Evolutionary conservation across 2,797 vertebrate species (phyloP).

Genomic region (Anolis apletophallus): DNA sequence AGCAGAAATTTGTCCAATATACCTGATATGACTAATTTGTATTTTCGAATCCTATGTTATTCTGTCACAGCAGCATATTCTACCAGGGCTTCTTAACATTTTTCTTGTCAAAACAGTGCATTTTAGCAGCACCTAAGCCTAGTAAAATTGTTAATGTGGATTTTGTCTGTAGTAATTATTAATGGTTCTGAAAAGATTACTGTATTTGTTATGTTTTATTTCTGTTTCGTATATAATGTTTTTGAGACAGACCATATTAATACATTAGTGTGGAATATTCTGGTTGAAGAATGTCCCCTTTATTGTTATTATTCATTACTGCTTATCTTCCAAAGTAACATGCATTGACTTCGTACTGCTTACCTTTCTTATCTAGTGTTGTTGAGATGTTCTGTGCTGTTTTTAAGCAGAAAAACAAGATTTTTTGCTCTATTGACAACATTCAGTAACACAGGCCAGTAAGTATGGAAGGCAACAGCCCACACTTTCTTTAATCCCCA

Average conservation of each 20-base stretch:
- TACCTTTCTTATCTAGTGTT: too few species aligned
- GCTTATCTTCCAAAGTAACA: too few species aligned
- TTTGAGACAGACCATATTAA: not conserved
- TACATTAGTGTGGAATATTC: not conserved
- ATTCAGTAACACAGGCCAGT: too few species aligned
- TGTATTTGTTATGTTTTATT: not conserved
- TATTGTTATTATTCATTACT: too few species aligned
- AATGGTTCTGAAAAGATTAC: not conserved
- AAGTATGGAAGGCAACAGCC: too few species aligned
- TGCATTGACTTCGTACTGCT: too few species aligned
- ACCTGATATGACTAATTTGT: conserved; percentile 35
- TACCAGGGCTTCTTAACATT: not conserved
- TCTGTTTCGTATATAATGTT: not conserved
- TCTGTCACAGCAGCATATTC: conserved; percentile 39
- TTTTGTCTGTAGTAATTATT: not conserved
- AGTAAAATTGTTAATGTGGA: not conserved
- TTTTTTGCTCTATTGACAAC: too few species aligned
- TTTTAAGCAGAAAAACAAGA: too few species aligned
- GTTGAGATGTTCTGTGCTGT: too few species aligned
- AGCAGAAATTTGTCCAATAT: conserved; percentile 51
- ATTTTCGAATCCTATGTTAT: conserved; percentile 13
- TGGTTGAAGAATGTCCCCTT: too few species aligned
- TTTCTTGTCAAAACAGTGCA: not conserved
- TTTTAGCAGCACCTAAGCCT: not conserved
- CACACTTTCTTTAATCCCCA: too few species aligned